These are phyloP conservation scores for Bufo bufo DNA, from an alignment of 2,113 vertebrate genomes.

Conservation along the genomic window DNA sequence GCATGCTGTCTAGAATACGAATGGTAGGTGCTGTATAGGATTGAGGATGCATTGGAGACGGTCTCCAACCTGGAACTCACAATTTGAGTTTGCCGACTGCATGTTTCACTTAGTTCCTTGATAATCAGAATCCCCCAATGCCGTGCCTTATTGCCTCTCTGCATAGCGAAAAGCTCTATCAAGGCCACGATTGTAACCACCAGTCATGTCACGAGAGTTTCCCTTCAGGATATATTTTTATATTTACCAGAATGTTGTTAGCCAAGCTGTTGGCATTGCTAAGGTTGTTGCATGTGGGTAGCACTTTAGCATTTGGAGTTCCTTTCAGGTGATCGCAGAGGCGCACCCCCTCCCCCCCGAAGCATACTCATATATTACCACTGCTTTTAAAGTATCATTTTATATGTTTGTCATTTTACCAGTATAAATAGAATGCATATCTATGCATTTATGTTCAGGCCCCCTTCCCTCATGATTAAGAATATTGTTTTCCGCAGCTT, in stretches of 20 bases:
- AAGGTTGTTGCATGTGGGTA: background rate
- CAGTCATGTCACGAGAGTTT: conserved; percentile 20
- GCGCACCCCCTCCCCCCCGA: background rate
- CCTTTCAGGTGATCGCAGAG: background rate
- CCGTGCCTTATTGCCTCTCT: conserved; percentile 53
- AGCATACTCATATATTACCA: conserved; percentile 7
- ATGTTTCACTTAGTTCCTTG: background rate
- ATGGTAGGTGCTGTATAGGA: background rate
- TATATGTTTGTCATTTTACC: conserved; percentile 13
- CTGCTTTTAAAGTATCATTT: background rate
- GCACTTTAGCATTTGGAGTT: background rate
- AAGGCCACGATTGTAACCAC: conserved; percentile 55
- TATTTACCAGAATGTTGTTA: background rate
- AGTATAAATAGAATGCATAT: conserved; percentile 10
- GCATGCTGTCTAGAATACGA: background rate
- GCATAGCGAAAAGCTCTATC: conserved; percentile 45
- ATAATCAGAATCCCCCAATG: conserved; percentile 46
- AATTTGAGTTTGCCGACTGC: background rate
- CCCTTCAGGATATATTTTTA: conserved; percentile 24
- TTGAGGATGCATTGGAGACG: background rate
- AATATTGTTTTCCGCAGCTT: background rate
- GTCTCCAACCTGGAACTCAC: background rate
- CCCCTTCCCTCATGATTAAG: background rate
- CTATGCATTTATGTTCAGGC: background rate
- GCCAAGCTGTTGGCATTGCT: background rate